Percentiles rank a stretch among this genome's conserved stretches.
phyloP scores from a whole-genome alignment of 2,113 vertebrate species.

The Tragelaphus buxtoni region DNA sequence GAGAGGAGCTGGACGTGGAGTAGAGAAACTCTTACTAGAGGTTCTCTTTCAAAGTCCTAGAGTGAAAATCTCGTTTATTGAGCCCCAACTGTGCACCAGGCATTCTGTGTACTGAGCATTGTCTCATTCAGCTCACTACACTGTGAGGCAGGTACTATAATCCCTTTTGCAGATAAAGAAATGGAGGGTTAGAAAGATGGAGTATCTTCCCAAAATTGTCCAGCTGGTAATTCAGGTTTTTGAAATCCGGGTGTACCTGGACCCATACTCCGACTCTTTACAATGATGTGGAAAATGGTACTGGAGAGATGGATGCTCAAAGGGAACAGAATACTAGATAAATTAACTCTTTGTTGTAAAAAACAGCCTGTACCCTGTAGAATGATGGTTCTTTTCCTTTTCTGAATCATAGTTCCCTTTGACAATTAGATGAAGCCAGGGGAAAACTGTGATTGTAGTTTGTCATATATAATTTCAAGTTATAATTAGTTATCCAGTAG shows the following conservation, averaged over 20 bases:
- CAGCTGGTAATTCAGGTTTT: neutral
- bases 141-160: neutral
- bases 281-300: neutral
- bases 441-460: neutral
- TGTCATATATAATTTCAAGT: neutral
- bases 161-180: neutral
- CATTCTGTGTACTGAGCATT: neutral
- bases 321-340: neutral
- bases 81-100: neutral
- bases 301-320: neutral
- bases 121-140: neutral
- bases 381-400: neutral
- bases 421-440: neutral
- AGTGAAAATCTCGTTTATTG: neutral
- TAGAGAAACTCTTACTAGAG: neutral
- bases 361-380: neutral
- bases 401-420: neutral
- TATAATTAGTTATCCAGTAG: neutral
- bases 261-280: neutral
- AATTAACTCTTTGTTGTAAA: neutral
- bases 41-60: neutral
- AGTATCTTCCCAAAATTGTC: neutral
- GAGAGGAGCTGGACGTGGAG: neutral
- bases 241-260: neutral
- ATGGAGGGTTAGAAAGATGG: neutral